Percentiles rank a stretch among this genome's conserved stretches.
Conservation (phyloP, 2,113 vertebrate genomes). For the Cricetomys ansorgei region DNA sequence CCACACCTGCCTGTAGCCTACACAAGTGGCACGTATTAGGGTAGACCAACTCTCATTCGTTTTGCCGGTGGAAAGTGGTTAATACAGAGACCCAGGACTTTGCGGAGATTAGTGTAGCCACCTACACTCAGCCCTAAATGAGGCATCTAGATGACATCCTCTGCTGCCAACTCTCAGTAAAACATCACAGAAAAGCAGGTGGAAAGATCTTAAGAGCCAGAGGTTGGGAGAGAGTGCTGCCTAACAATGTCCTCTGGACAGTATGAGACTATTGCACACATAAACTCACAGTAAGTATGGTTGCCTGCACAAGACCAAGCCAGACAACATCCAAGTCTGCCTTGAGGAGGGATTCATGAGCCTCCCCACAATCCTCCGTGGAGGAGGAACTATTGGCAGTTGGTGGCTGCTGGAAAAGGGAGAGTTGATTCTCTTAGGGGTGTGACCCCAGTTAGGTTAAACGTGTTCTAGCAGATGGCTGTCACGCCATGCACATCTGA, state of each 20-base stretch:
- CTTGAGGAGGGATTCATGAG: neutral
- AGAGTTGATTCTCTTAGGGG: neutral
- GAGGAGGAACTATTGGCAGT: neutral
- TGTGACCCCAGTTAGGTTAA: neutral
- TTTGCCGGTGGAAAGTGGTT: neutral
- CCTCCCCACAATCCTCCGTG: too few relatives aligned
- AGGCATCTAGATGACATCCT: neutral
- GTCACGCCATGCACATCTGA: neutral
- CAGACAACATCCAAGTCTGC: neutral
- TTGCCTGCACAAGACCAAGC: neutral
- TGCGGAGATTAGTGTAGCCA: neutral
- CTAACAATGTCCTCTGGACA: neutral
- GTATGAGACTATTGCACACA: neutral
- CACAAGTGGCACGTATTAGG: neutral
- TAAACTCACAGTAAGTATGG: neutral
- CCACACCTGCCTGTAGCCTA: neutral
- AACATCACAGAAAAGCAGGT: neutral
- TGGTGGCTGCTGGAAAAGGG: neutral
- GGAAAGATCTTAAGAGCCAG: neutral
- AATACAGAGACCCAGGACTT: neutral
- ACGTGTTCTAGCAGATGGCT: neutral
- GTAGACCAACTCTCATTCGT: neutral
- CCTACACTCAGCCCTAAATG: neutral
- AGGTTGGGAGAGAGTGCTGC: neutral
- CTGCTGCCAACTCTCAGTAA: neutral